Conservation (phyloP, 53 echinoderm and acorn worm genomes). For the Luidia sarsii region DNA sequence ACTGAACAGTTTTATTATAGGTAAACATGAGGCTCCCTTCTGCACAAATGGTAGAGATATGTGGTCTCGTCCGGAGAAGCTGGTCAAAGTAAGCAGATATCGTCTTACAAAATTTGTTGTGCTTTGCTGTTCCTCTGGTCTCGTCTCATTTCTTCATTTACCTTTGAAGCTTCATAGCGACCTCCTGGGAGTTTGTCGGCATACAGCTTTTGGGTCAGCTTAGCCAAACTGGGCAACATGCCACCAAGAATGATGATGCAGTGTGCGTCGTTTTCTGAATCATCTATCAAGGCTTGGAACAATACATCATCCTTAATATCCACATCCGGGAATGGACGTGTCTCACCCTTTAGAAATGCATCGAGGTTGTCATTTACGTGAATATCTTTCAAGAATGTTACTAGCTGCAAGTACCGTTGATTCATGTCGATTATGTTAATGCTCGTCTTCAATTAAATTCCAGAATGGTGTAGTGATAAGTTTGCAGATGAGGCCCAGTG, state of each 20-base stretch:
- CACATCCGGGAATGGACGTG: conserved; percentile 30
- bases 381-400: background rate
- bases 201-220: conserved; percentile 38
- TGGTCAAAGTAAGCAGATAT: conserved; percentile 53
- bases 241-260: conserved; percentile 16
- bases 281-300: conserved; percentile 23
- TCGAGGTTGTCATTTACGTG: conserved; percentile 22
- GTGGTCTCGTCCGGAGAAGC: conserved; percentile 53
- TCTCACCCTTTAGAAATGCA: conserved; percentile 41
- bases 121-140: conserved; percentile 24
- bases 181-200: conserved; percentile 50
- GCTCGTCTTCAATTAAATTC: conserved; percentile 51
- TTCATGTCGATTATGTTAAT: conserved; percentile 43
- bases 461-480: conserved; percentile 61
- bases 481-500: conserved; percentile 58
- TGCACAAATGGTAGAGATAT: conserved; percentile 60
- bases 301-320: conserved; percentile 41
- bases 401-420: conserved; percentile 1
- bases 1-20: conserved; percentile 40
- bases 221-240: conserved; percentile 42
- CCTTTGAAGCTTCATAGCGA: conserved; percentile 18
- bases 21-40: conserved; percentile 66
- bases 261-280: conserved; percentile 20
- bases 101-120: conserved; percentile 45
- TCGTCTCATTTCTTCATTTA: too few relatives aligned